phyloP scores from a whole-genome alignment of 2,888 invertebrate genomes.

The Mythimna vitellina region DNA sequence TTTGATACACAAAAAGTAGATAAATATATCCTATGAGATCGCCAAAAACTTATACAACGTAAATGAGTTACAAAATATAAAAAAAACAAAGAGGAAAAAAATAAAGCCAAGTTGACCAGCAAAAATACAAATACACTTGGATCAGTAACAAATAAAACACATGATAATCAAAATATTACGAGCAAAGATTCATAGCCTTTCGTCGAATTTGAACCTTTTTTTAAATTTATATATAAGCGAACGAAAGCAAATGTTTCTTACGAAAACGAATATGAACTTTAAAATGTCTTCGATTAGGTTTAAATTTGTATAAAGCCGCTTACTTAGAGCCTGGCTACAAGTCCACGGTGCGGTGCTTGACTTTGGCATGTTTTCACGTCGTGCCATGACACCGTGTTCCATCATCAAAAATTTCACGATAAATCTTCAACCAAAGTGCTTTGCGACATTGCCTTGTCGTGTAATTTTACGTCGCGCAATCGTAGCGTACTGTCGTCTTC shows the following conservation, averaged over 20 bases:
- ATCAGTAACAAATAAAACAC: background rate
- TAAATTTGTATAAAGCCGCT: background rate
- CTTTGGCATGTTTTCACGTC: too few species aligned
- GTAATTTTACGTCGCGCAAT: too few species aligned
- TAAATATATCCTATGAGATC: background rate
- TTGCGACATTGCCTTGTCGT: too few species aligned
- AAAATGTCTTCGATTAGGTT: background rate
- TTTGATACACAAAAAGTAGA: background rate
- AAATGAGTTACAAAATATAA: background rate
- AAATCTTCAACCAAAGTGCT: too few species aligned
- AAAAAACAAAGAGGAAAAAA: background rate
- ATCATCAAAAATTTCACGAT: too few species aligned
- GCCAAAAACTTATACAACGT: background rate
- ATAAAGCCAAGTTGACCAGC: conserved; percentile 1
- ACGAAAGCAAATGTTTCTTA: background rate
- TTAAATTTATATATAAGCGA: background rate
- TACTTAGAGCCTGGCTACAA: background rate
- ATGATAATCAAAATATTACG: background rate
- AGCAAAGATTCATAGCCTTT: background rate
- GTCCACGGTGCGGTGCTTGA: too few species aligned
- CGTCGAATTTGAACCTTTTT: background rate
- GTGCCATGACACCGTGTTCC: too few species aligned
- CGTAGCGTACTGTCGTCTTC: too few species aligned
- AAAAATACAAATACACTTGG: background rate
- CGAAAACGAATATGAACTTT: background rate